Percentiles rank a stretch among this genome's conserved stretches.
Evolutionary conservation across 2,797 vertebrate genomes (phyloP).

Genomic region (Cyclura pinguis): DNA sequence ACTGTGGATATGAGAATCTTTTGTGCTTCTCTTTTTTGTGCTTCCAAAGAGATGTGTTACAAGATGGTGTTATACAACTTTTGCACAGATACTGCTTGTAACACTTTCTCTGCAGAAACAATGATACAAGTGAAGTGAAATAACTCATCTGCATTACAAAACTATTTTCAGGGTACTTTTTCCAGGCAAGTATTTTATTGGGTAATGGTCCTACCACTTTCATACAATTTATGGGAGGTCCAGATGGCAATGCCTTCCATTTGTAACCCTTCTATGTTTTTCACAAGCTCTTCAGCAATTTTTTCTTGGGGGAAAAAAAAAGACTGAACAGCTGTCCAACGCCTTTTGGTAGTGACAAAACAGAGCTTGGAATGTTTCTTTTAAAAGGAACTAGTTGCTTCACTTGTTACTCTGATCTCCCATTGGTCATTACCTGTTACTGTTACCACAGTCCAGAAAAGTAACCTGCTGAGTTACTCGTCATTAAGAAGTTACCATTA

Average conservation of each 20-base stretch:
- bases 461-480: no score
- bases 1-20: accelerated
- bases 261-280: not conserved
- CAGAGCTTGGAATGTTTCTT: not conserved
- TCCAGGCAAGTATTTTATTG: not conserved
- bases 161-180: not conserved
- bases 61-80: not conserved
- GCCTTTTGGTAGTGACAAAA: not conserved
- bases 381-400: not conserved
- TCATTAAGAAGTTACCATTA: no score
- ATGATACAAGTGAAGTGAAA: not conserved
- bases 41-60: not conserved
- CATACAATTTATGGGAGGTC: not conserved
- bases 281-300: not conserved
- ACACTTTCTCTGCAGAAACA: not conserved
- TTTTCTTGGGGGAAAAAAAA: not conserved
- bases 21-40: not conserved
- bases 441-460: no score
- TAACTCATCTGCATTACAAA: not conserved
- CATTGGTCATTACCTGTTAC: no score
- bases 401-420: no score
- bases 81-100: not conserved
- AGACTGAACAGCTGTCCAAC: not conserved
- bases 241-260: not conserved
- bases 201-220: not conserved